A percentile compares a stretch with the other conserved stretches of the same genome.
These are phyloP conservation scores for Chloroclystis v-ata DNA, from an alignment of 2,888 invertebrate genomes.

Conservation along the genomic window DNA sequence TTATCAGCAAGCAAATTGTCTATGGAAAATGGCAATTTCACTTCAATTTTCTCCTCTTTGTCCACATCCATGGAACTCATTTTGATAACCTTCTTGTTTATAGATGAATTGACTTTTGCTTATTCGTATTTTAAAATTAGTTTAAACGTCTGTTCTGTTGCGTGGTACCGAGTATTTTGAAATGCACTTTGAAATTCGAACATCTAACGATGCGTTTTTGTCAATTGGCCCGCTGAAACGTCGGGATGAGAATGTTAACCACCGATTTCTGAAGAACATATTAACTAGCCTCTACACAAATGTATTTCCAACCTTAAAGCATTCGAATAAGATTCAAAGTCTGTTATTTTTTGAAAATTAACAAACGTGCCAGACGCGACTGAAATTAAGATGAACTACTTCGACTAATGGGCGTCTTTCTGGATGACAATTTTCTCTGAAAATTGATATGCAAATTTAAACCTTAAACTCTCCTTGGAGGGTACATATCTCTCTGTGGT, in stretches of 20 bases:
- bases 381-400: constrained; percentile 68
- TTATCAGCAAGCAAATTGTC: constrained; percentile 65
- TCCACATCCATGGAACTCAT: constrained; percentile 42
- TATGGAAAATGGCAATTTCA: constrained; percentile 64
- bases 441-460: constrained; percentile 13
- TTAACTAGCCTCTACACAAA: constrained; percentile 31
- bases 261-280: constrained; percentile 63
- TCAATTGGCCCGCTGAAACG: constrained; percentile 69
- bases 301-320: constrained; percentile 29
- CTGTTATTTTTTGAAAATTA: constrained; percentile 34
- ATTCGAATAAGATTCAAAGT: constrained; percentile 36
- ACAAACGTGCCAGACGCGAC: constrained; percentile 46
- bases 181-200: constrained; percentile 53
- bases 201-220: constrained; percentile 69
- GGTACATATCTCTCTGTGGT: constrained; percentile 31
- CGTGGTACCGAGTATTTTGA: constrained; percentile 5
- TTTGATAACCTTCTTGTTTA: neutral
- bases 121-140: neutral
- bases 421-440: constrained; percentile 64
- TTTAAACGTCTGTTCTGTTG: constrained; percentile 3
- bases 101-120: neutral
- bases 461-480: constrained; percentile 18
- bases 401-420: constrained; percentile 74
- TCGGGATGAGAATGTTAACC: constrained; percentile 64
- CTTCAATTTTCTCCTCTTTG: constrained; percentile 48